phyloP scores from a whole-genome alignment of 2,113 vertebrate genomes.

The Cynoglossus semilaevis region DNA sequence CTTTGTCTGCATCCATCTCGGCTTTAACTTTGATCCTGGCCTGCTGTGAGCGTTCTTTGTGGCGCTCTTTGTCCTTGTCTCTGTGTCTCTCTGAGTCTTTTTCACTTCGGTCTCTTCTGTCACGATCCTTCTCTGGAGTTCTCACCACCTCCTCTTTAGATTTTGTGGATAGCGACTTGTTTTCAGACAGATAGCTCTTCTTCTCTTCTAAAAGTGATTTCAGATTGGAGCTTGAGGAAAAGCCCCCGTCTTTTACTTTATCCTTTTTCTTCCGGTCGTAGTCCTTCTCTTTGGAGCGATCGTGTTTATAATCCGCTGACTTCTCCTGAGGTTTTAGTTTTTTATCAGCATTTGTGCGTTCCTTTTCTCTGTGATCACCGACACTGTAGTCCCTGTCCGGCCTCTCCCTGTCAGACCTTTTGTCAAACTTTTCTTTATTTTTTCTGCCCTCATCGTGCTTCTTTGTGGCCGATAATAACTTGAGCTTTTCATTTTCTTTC shows the following conservation, averaged over 20 bases:
- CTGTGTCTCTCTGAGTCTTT: conserved; percentile 87
- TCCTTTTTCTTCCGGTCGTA: conserved; percentile 87
- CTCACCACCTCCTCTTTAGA: conserved; percentile 87
- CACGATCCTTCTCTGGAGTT: conserved; percentile 89
- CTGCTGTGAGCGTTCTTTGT: conserved; percentile 85
- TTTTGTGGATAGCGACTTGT: conserved; percentile 80
- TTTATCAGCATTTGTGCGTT: conserved; percentile 82
- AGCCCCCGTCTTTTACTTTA: conserved; percentile 79
- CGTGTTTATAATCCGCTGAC: conserved; percentile 81
- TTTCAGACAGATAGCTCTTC: conserved; percentile 77
- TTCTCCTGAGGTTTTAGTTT: conserved; percentile 86
- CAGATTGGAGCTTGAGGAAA: conserved; percentile 74
- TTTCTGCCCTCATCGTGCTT: conserved; percentile 89
- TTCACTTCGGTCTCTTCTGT: conserved; percentile 81
- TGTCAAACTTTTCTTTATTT: conserved; percentile 88
- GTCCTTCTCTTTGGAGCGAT: conserved; percentile 85
- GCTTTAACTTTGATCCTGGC: conserved; percentile 73
- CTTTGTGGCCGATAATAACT: conserved; percentile 74
- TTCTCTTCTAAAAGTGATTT: conserved; percentile 86
- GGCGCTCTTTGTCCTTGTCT: conserved; percentile 88
- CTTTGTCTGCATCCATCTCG: conserved; percentile 78
- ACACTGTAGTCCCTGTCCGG: conserved; percentile 81
- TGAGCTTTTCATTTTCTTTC: conserved; percentile 89
- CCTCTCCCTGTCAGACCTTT: conserved; percentile 86
- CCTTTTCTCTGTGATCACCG: conserved; percentile 82